Evolutionary conservation across 2,888 invertebrate species (phyloP), one percentile per base, ranked within the genome.

Genomic region (Papilio elwesi): DNA sequence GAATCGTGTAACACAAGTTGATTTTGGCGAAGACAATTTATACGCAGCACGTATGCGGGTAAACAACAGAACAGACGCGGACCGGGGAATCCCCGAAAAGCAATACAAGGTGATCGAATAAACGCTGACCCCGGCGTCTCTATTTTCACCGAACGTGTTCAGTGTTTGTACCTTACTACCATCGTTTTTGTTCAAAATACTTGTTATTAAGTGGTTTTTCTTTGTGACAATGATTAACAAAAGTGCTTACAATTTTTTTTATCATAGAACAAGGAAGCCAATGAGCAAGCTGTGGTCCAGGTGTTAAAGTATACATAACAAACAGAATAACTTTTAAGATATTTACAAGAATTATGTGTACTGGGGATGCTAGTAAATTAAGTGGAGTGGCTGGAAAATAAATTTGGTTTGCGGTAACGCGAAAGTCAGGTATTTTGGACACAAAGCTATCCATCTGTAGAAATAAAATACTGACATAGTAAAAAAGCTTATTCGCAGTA

Each of bases 111-210:
- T 72, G 75, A 76, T 77, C 76, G 79, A 80, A 79, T 77, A 79
- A 78, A 78, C 74, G 80, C 77, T 76, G 74, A 74, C 76, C 79
- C 77, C 78, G 71, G 59, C 43, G 51, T 26, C 47, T 77, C 87
- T 85, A 87, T 85, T 81, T 83, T 84, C 57, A 48, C 26, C 13
- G 47, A 88, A 87, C 82, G 78, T 78, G 75, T 83, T 80, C 75
- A 72, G 63, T 71, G 71, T 73, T 75, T 70, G 72, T 73, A 69
- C 70, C 68, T 67, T 59, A 57, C 59, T 65, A 57, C 75, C 1
- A 72, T 74, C 64, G 52, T 69, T 69, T 74, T 69, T 38, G 43
- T 66, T 15, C 51, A 66, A 52, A 53, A 57, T 13, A 57, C 6
- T 9, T 55, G 16, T 6, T 13, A 11, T 7, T 16, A 26, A 3